Conservation (phyloP, 2,888 invertebrate genomes). For the Cosmorhoe ocellata region DNA sequence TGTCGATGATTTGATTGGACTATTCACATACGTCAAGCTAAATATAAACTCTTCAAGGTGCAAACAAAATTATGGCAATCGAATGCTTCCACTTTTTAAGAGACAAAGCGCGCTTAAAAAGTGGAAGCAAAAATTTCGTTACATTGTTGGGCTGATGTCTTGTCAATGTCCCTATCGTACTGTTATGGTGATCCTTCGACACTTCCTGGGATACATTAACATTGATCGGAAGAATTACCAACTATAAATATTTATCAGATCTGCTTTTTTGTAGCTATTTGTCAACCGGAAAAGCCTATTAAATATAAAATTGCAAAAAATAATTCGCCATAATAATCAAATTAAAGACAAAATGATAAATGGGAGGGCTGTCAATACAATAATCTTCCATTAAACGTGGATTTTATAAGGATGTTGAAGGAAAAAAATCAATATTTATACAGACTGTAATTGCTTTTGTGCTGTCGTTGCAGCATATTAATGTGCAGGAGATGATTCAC, state of each 20-base stretch:
- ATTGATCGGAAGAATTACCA: slow-evolving; percentile 26
- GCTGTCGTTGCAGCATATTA: slow-evolving; percentile 42
- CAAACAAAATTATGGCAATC: slow-evolving; percentile 17
- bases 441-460: slow-evolving; percentile 50
- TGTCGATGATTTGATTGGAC: slow-evolving; percentile 3
- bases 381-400: slow-evolving; percentile 45
- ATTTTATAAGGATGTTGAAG: slow-evolving; percentile 51
- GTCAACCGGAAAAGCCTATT: slow-evolving; percentile 16
- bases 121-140: neutral
- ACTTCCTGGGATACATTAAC: slow-evolving; percentile 29
- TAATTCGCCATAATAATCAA: slow-evolving; percentile 37
- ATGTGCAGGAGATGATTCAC: slow-evolving; percentile 42
- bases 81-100: neutral
- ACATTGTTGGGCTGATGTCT: slow-evolving; percentile 6
- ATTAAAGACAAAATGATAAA: slow-evolving; percentile 40
- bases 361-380: slow-evolving; percentile 37
- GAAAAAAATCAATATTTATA: slow-evolving; percentile 47
- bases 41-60: slow-evolving; percentile 15
- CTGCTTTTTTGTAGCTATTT: slow-evolving; percentile 22
- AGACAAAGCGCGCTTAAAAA: too few relatives aligned
- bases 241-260: slow-evolving; percentile 35
- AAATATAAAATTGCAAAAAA: slow-evolving; percentile 17
- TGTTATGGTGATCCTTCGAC: slow-evolving; percentile 21
- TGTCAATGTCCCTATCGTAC: slow-evolving; percentile 22
- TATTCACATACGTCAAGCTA: slow-evolving; percentile 7